Evolutionary conservation across 2,888 invertebrate genomes (phyloP).

Genomic region (Polyploca ridens): DNA sequence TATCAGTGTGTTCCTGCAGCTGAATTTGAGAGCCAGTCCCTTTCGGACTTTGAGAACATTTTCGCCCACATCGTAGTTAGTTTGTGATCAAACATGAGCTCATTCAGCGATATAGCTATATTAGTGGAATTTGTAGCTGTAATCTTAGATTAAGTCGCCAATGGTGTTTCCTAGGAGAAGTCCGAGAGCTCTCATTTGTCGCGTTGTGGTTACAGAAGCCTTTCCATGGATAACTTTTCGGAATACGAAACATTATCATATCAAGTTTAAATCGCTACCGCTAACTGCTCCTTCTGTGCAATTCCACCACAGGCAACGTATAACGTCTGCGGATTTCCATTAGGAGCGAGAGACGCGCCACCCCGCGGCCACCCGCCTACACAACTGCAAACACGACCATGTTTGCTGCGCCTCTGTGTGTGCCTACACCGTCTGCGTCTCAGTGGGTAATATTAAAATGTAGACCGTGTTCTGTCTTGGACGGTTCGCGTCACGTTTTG

Average conservation of each 20-base stretch:
- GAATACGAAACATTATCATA: neutral
- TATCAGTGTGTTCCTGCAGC: too few species aligned
- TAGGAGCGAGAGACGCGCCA: constrained; percentile 50
- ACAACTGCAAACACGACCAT: constrained; percentile 37
- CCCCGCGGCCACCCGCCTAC: constrained; percentile 34
- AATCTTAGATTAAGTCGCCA: too few species aligned
- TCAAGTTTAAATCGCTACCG: neutral
- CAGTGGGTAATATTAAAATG: constrained; percentile 7
- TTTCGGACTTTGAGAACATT: too few species aligned
- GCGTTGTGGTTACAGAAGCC: too few species aligned
- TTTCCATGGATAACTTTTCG: neutral
- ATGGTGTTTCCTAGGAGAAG: too few species aligned
- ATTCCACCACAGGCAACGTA: constrained; percentile 30
- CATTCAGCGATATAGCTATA: too few species aligned
- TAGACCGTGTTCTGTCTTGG: constrained; percentile 3
- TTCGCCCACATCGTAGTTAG: too few species aligned
- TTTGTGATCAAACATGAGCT: too few species aligned
- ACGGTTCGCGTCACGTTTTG: neutral
- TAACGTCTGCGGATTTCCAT: constrained; percentile 72
- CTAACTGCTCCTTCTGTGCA: neutral
- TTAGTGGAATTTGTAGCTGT: too few species aligned
- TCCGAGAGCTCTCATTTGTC: too few species aligned
- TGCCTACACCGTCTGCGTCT: constrained; percentile 4
- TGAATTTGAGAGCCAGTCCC: too few species aligned
- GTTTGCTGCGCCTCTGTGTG: neutral